Percentiles rank a stretch among this genome's conserved stretches.
These are phyloP conservation scores for Noctilio leporinus DNA, from an alignment of 2,113 vertebrate species.

Conservation along the genomic window DNA sequence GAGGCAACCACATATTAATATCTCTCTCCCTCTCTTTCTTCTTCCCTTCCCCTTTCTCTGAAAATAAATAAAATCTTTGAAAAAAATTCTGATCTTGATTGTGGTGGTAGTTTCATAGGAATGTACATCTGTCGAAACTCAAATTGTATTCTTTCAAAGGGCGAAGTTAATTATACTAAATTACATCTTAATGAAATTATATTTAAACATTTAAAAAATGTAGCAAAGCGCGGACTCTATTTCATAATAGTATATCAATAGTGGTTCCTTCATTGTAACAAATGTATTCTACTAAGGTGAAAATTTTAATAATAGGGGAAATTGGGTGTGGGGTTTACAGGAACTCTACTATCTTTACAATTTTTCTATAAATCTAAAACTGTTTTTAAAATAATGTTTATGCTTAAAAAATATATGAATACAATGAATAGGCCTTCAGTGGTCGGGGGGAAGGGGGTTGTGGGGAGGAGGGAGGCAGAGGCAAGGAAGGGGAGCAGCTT, in stretches of 20 bases:
- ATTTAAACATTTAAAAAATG: not conserved
- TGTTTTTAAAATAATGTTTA: not conserved
- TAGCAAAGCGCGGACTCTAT: not conserved
- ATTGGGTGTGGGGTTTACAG: not conserved
- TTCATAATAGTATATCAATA: not conserved
- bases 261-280: not conserved
- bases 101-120: not conserved
- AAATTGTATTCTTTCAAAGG: not conserved
- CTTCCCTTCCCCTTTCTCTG: too few species aligned
- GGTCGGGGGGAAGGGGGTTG: too few species aligned
- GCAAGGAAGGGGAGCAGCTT: too few species aligned
- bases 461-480: too few species aligned
- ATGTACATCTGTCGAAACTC: not conserved
- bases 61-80: too few species aligned
- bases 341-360: not conserved
- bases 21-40: too few species aligned
- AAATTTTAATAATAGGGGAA: not conserved
- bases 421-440: too few species aligned
- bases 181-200: not conserved
- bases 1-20: too few species aligned
- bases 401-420: not conserved
- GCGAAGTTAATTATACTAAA: not conserved
- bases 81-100: too few species aligned
- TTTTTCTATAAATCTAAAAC: not conserved
- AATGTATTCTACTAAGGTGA: not conserved